Conservation (phyloP, 1,140 invertebrate species). For the Drosophila biarmipes region DNA sequence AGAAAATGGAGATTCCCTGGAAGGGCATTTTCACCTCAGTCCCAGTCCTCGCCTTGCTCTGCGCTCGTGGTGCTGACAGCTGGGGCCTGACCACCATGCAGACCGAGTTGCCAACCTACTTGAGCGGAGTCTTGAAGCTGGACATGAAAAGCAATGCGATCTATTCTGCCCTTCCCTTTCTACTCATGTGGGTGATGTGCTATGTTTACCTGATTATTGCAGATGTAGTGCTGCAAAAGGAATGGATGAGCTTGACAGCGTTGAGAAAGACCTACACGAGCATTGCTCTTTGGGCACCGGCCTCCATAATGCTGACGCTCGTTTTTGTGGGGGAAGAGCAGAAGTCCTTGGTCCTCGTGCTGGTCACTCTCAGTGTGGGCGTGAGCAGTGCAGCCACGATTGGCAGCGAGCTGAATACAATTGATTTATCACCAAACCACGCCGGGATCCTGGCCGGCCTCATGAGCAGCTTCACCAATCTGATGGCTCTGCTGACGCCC, state of each 20-base stretch:
- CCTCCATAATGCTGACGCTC: conserved; percentile 87
- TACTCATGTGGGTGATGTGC: conserved; percentile 89
- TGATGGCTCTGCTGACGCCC: conserved; percentile 89
- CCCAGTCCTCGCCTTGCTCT: conserved; percentile 93
- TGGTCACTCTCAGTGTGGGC: conserved; percentile 90
- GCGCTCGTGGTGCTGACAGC: conserved; percentile 94
- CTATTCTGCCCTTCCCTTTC: conserved; percentile 92
- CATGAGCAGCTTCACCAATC: conserved; percentile 90
- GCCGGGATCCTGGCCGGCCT: conserved; percentile 89
- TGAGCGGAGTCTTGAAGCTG: conserved; percentile 92
- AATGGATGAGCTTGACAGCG: conserved; percentile 85
- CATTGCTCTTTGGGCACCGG: conserved; percentile 87
- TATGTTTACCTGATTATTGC: conserved; percentile 88
- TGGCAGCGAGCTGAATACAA: conserved; percentile 89
- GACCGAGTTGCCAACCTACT: conserved; percentile 95
- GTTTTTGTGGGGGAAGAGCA: conserved; percentile 86
- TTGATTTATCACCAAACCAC: conserved; percentile 91
- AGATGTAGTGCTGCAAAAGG: conserved; percentile 87
- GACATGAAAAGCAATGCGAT: conserved; percentile 91
- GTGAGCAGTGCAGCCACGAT: conserved; percentile 91
- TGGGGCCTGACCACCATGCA: conserved; percentile 98
- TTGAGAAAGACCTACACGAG: conserved; percentile 89
- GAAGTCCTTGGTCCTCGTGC: conserved; percentile 85
- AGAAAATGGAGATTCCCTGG: conserved; percentile 87
- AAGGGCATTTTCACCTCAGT: conserved; percentile 90